Percentiles rank a stretch among this genome's conserved stretches.
phyloP scores from a whole-genome alignment of 2,888 invertebrate genomes.

The Melanotus villosus region DNA sequence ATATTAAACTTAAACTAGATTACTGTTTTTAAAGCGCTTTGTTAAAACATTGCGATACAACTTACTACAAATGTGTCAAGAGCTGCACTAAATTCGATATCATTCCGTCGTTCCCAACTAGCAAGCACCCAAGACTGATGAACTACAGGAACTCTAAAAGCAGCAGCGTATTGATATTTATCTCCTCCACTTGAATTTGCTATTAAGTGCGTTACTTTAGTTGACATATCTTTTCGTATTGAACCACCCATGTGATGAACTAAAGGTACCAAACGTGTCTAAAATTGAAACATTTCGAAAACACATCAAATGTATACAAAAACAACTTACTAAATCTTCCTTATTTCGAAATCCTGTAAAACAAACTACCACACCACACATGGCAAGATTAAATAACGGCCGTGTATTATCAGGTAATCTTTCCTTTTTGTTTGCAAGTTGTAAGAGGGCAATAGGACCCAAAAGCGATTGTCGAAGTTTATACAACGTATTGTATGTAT shows the following conservation, averaged over 20 bases:
- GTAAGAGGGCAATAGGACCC: conserved; percentile 85
- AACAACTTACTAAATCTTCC: conserved; percentile 85
- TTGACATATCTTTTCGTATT: conserved; percentile 90
- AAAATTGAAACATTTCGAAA: conserved; percentile 56
- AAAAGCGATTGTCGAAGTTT: conserved; percentile 80
- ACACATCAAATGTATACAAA: neutral
- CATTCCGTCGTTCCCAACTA: conserved; percentile 87
- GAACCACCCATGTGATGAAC: conserved; percentile 98
- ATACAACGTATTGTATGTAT: conserved; percentile 78
- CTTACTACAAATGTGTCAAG: conserved; percentile 79
- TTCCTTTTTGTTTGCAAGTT: conserved; percentile 80
- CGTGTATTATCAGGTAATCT: conserved; percentile 81
- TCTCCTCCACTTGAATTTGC: conserved; percentile 91
- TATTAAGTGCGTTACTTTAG: conserved; percentile 93
- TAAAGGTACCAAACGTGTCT: conserved; percentile 89
- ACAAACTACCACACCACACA: conserved; percentile 91
- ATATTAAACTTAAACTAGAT: neutral
- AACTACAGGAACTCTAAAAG: conserved; percentile 91
- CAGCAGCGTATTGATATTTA: conserved; percentile 94
- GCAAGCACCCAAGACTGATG: conserved; percentile 89
- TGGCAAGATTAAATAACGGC: conserved; percentile 89
- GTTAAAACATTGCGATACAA: conserved; percentile 41
- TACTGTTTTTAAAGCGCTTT: neutral
- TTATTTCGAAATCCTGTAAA: conserved; percentile 94
- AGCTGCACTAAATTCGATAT: conserved; percentile 79